Evolutionary conservation across 2,113 vertebrate genomes (phyloP).

Genomic region (Grammomys surdaster): DNA sequence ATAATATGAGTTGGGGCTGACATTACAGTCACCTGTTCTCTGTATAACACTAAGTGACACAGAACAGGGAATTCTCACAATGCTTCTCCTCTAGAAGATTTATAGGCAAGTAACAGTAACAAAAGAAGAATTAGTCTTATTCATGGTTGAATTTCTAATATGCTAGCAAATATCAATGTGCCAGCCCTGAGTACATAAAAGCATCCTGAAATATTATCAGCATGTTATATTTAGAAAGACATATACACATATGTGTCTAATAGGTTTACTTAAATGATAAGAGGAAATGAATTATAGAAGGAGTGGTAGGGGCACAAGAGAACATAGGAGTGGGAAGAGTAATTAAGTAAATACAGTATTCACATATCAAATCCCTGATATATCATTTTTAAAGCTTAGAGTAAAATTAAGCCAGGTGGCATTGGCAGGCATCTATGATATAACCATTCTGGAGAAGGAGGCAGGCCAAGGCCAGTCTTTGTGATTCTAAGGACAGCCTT

Average conservation of each 20-base stretch:
- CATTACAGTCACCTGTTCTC: no score
- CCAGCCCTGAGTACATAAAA: neutral
- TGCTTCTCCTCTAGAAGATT: no score
- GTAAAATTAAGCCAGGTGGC: no score
- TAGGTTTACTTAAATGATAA: neutral
- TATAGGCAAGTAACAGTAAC: neutral
- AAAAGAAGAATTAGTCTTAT: neutral
- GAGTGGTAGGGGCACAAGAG: accelerated
- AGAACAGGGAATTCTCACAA: no score
- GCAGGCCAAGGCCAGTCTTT: neutral
- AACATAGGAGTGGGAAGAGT: neutral
- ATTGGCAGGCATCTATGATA: no score
- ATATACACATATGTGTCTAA: neutral
- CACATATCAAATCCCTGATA: neutral
- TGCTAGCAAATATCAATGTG: neutral
- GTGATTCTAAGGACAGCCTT: neutral
- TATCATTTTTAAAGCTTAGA: no score
- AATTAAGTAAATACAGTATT: neutral
- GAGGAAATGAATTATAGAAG: neutral
- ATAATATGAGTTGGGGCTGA: no score
- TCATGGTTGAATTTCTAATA: no score
- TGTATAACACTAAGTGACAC: no score
- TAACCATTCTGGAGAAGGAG: no score
- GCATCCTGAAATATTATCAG: neutral
- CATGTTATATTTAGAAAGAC: no score